Evolutionary conservation across 1,140 invertebrate species (phyloP), one percentile per base, ranked within the genome.

Genomic region (Drosophila asahinai): DNA sequence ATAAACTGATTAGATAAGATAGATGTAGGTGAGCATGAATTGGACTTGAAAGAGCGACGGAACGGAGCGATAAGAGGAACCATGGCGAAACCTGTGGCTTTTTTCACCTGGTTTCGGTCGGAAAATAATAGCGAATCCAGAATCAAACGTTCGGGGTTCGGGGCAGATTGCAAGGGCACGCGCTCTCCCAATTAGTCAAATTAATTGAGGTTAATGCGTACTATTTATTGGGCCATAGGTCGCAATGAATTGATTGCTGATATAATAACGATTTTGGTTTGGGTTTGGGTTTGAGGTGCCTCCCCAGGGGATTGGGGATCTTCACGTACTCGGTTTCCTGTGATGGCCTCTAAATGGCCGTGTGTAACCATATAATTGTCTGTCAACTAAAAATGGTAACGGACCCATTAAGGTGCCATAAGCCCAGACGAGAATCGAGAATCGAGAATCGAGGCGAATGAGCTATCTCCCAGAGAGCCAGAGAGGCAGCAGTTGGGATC

Each of bases 1-100:
- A 76, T 90, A 84, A 90, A 79, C 74, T 76, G 84, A 89, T 89
- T 89, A 89, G 84, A 89, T 89, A 89, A 89, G 84, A 67, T 79
- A 74, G 71, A 73, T 61, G 54, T 72, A 14, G 45, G 67, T 40
- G 42, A 57, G 54, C 36, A 6, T 42, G 51, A 79, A 79, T 82
- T 75, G 67, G 77, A 75, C 83, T 77, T 77, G 76, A 72, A 83
- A 80, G 49, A 68, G 75, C 64, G 11, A 67, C 45, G 36, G 9
- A 25, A 25, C 6, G 1, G 3, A 55, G 63, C 84, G 83, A 86
- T 86, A 86, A 87, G 77, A 60, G 57, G 58, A 77, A 63, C 62
- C 75, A 70, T 68, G 77, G 78, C 79, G 27, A 63, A 68, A 68
- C 36, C 67, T 61, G 64, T 80, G 72, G 40, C 55, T 80, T 57